Percentiles rank a stretch among this genome's conserved stretches.
phyloP scores from a whole-genome alignment of 2,888 invertebrate species.

The Helobdella robusta region DNA sequence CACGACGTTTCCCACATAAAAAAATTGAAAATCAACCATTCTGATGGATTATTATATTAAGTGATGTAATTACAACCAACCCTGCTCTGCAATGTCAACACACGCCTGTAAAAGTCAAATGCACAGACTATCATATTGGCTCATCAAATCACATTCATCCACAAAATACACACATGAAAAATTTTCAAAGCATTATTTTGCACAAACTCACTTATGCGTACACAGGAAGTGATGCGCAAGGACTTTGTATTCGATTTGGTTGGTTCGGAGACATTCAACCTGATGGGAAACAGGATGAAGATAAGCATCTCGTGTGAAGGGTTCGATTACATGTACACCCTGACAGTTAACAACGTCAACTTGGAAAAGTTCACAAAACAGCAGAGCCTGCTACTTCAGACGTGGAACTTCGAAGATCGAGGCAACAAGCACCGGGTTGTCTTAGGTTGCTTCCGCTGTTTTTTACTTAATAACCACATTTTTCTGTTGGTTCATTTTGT shows the following conservation, averaged over 20 bases:
- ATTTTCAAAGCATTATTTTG: not conserved
- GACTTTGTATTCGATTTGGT: slow-evolving; percentile 90
- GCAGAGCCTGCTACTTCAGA: slow-evolving; percentile 64
- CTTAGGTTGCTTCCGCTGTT: slow-evolving; percentile 60
- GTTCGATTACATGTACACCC: slow-evolving; percentile 70
- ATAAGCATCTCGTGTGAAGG: slow-evolving; percentile 58
- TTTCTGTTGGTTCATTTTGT: no score
- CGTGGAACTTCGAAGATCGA: slow-evolving; percentile 60
- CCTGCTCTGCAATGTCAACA: no score
- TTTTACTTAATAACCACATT: no score
- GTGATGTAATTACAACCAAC: no score
- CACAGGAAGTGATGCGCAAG: slow-evolving; percentile 61
- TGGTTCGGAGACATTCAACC: slow-evolving; percentile 68
- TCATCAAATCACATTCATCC: no score
- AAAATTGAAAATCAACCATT: no score
- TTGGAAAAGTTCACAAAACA: slow-evolving; percentile 70
- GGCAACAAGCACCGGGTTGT: slow-evolving; percentile 57
- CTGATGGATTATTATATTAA: no score
- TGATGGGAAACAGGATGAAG: slow-evolving; percentile 55
- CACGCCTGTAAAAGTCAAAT: no score
- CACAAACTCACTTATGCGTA: not conserved
- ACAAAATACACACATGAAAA: no score
- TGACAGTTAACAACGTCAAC: slow-evolving; percentile 72
- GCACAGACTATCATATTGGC: no score
- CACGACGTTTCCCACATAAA: no score